Evolutionary conservation across 2,888 invertebrate species (phyloP).

Genomic region (Polyommatus iphigenia): DNA sequence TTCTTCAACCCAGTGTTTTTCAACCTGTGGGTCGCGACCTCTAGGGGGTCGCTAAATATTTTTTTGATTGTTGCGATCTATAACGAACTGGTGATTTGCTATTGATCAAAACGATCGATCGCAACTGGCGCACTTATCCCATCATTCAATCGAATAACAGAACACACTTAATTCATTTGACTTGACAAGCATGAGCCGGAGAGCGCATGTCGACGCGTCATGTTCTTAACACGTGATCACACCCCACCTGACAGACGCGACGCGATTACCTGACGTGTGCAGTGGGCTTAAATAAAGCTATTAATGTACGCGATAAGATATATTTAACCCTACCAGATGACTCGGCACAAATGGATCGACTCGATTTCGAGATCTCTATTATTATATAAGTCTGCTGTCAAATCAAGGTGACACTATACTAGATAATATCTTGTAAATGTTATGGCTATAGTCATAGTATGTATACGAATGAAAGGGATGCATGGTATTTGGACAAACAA

Average conservation of each 20-base stretch:
- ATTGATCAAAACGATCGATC: not conserved
- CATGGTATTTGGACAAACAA: too few relatives aligned
- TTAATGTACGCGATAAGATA: not conserved
- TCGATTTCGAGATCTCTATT: not conserved
- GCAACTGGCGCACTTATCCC: not conserved
- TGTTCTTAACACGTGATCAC: not conserved
- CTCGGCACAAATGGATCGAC: not conserved
- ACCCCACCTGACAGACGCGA: not conserved
- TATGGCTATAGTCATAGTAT: too few relatives aligned
- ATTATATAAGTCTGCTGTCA: not conserved
- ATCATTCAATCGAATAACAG: not conserved
- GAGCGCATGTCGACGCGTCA: not conserved
- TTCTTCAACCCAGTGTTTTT: too few relatives aligned
- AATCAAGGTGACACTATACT: too few relatives aligned
- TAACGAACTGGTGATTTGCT: too few relatives aligned
- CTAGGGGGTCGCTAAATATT: too few relatives aligned
- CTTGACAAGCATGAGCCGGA: not conserved
- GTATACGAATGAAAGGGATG: too few relatives aligned
- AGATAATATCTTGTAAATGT: too few relatives aligned
- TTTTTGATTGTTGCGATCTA: too few relatives aligned
- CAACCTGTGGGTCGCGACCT: too few relatives aligned
- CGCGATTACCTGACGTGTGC: not conserved
- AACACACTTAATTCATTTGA: slow-evolving; percentile 4
- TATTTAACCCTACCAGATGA: not conserved
- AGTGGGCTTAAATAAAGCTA: not conserved